phyloP scores from a whole-genome alignment of 2,888 invertebrate species.

The Tipula unca region DNA sequence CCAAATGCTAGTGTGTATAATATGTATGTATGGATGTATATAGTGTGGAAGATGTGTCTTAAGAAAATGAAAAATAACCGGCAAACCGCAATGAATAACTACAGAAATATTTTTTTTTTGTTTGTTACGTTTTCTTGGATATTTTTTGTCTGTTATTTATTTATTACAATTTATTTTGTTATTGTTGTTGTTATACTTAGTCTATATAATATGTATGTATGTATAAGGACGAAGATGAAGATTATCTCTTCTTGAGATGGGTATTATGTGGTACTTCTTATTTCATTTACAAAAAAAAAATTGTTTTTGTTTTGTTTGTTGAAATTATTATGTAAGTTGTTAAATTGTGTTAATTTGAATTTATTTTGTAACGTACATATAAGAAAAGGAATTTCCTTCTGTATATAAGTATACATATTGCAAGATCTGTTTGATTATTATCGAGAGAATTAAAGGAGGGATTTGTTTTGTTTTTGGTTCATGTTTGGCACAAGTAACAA shows the following conservation, averaged over 20 bases:
- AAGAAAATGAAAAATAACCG: slow-evolving; percentile 8
- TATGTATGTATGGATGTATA: not conserved
- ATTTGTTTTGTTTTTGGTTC: not conserved
- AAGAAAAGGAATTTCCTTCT: not conserved
- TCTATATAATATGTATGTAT: too few species aligned
- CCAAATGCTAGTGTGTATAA: not conserved
- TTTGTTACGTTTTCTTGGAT: not conserved
- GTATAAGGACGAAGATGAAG: not conserved
- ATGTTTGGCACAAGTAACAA: not conserved
- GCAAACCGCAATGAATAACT: slow-evolving; percentile 8
- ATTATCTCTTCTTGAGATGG: slow-evolving; percentile 8
- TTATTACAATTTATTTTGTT: not conserved
- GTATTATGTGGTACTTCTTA: slow-evolving; percentile 8
- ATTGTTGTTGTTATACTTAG: not conserved
- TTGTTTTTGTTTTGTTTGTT: not conserved
- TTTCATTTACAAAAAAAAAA: not conserved
- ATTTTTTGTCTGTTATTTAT: not conserved
- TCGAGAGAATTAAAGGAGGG: not conserved
- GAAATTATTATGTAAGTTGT: not conserved
- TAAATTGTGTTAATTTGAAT: slow-evolving; percentile 8
- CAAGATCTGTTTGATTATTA: not conserved
- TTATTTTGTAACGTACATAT: not conserved
- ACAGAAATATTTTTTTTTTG: not conserved
- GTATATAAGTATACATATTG: too few species aligned
- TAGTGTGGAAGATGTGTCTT: slow-evolving; percentile 4